phyloP scores from a whole-genome alignment of 1,140 invertebrate genomes.

The Brachionus asplanchnoidis region DNA sequence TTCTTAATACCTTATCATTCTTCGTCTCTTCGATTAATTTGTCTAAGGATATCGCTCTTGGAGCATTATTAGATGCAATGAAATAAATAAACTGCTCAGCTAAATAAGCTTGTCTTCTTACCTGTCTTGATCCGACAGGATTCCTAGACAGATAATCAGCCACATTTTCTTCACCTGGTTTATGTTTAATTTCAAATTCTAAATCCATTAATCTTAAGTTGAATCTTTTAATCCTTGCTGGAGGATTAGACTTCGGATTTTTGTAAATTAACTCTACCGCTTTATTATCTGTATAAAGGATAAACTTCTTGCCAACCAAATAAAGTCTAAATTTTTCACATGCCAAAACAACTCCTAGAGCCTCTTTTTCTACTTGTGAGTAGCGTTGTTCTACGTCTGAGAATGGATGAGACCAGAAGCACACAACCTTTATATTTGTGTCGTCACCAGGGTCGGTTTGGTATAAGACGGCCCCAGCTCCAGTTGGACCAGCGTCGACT shows the following conservation, averaged over 20 bases:
- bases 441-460: neutral
- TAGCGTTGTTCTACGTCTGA: conserved; percentile 46
- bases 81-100: neutral
- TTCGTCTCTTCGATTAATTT: no score
- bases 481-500: neutral
- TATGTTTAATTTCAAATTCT: neutral
- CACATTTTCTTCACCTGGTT: neutral
- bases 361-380: conserved; percentile 48
- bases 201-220: neutral
- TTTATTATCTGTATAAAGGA: neutral
- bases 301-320: neutral
- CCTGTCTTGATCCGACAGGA: neutral
- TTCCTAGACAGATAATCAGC: neutral
- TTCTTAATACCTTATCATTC: no score
- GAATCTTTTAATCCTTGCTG: neutral
- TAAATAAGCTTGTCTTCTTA: neutral
- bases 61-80: neutral
- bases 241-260: neutral
- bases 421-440: neutral
- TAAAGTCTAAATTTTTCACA: neutral
- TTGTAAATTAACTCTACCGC: neutral
- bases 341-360: neutral
- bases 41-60: neutral
- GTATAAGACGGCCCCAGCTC: neutral
- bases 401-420: neutral